Evolutionary conservation across 1,140 invertebrate species (phyloP), one percentile per base, ranked within the genome.

Genomic region (Zaprionus lachaisei): DNA sequence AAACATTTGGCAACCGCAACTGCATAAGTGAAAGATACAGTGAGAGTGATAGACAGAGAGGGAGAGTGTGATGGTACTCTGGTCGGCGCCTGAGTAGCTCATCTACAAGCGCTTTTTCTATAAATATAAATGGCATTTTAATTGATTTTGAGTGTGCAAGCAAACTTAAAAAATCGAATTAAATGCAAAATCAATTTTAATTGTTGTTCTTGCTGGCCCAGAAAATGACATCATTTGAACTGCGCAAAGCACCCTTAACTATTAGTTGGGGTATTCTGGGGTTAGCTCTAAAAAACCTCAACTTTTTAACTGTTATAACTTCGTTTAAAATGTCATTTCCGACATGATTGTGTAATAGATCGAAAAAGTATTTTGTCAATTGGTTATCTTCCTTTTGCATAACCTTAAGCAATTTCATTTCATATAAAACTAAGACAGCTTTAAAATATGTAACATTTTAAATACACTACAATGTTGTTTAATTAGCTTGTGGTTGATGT

Each of bases 71-170:
- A 5, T 41, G 49, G 22, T 67, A 56, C 77, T 60, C 34, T 70
- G 7, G 15, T 31, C 22, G 62, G 62, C 70, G 65, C 64, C 65
- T 56, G 26, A 41, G 28, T 31, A 61, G 24, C 31, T 34, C 31
- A 9, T 34, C 31, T n/a, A 15, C 6, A 15, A 44, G 47, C 47
- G 9, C 41, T 11, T 51, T 70, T 37, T 70, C n/a, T 83, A 70
- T 69, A 76, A 54, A 79, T 70, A 79, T 49, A 87, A 87, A 89
- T 87, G 79, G 34, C 61, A 20, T 79, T 75, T 87, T 89, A 87
- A 87, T 87, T 87, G 84, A 79, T 76, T 89, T 67, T 61, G 22
- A 87, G 77, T 80, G 65, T 72, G 64, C 51, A 54, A 34, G 51
- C 41, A 72, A 57, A 68, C 47, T 49, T 49, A 15, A 5, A 22